Evolutionary conservation across 2,797 vertebrate species (phyloP).

Genomic region (Acridotheres tristis): DNA sequence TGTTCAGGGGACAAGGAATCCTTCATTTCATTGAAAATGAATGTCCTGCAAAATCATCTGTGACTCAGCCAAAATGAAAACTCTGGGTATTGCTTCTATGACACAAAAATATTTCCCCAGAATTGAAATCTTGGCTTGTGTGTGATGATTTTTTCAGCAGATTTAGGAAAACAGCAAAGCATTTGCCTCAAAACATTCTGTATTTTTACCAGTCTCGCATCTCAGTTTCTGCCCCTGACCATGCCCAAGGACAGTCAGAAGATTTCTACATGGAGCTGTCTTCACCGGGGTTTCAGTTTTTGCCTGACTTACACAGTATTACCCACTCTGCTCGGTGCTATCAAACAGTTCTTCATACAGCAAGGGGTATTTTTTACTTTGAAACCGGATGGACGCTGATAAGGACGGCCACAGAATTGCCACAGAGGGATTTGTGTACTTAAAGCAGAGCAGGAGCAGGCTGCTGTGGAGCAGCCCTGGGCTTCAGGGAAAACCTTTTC

Average conservation of each 20-base stretch:
- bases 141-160: not conserved
- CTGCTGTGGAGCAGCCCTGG: not conserved
- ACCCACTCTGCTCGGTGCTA: not conserved
- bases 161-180: not conserved
- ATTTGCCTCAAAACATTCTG: not conserved
- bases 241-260: not conserved
- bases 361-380: not conserved
- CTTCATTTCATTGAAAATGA: not conserved
- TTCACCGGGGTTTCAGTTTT: not conserved
- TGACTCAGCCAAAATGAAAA: slow-evolving; percentile 55
- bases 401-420: accelerated
- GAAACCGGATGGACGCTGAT: accelerated
- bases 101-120: not conserved
- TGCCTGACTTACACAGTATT: not conserved
- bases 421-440: not conserved
- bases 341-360: not conserved
- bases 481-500: not conserved
- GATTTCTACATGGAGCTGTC: not conserved
- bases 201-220: not conserved
- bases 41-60: slow-evolving; percentile 23
- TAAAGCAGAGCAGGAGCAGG: not conserved
- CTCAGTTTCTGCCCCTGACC: not conserved
- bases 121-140: not conserved
- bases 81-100: not conserved
- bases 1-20: slow-evolving; percentile 8